phyloP scores from a whole-genome alignment of 2,113 vertebrate genomes.

The Platysternon megacephalum region DNA sequence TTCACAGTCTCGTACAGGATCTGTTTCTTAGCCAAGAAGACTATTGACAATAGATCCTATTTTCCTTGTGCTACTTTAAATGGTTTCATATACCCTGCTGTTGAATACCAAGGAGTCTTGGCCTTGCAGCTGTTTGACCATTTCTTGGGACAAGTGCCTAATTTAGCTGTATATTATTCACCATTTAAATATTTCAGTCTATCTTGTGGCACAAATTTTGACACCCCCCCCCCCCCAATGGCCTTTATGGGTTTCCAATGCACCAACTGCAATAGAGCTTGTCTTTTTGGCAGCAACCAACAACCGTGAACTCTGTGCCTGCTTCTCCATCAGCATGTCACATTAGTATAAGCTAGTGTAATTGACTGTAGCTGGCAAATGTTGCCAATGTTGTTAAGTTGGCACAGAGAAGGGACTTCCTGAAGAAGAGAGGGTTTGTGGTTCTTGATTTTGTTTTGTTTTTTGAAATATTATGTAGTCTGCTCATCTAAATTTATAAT shows the following conservation, averaged over 20 bases:
- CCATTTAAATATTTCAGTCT: conserved; percentile 37
- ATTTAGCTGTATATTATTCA: conserved; percentile 43
- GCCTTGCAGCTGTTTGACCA: not conserved
- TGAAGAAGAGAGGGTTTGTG: conserved; percentile 49
- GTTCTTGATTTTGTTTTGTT: not conserved
- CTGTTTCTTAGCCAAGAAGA: conserved; percentile 27
- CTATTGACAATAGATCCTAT: conserved; percentile 24
- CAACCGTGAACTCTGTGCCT: conserved; percentile 16
- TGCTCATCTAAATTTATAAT: conserved; percentile 70
- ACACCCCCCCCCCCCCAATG: not conserved
- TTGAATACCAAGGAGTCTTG: not conserved
- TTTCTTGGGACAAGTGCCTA: conserved; percentile 21
- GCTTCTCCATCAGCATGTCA: conserved; percentile 51
- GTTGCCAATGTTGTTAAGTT: conserved; percentile 54
- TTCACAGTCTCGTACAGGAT: not conserved
- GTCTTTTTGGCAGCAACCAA: conserved; percentile 46
- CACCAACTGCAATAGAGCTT: conserved; percentile 47
- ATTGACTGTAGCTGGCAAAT: conserved; percentile 70
- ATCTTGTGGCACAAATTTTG: not conserved
- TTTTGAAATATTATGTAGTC: conserved; percentile 59
- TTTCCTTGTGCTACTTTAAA: not conserved
- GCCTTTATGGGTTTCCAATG: conserved; percentile 10
- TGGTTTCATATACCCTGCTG: not conserved
- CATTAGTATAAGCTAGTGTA: conserved; percentile 65
- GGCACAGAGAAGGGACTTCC: conserved; percentile 61